Evolutionary conservation across 1,140 invertebrate species (phyloP), one percentile per base, ranked within the genome.

Genomic region (Batillaria attramentaria): DNA sequence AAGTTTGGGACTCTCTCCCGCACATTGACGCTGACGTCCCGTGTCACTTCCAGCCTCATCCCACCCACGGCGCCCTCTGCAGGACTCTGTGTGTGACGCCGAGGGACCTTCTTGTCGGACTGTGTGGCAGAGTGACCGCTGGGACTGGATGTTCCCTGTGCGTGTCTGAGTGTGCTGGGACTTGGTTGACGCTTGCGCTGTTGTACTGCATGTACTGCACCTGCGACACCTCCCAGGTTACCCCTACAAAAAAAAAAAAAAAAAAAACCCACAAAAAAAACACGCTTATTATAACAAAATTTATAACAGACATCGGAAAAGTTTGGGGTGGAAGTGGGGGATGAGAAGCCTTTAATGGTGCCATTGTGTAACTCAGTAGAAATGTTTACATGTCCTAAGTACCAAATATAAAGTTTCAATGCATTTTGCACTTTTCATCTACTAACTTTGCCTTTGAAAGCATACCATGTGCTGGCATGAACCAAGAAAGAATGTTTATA

Each of bases 81-180:
- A n/a, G 86, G 86, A 77, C 84, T 84, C 74, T 81, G 72, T 70
- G 83, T 84, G 50, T 83, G 54, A 72, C 84, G 85, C 10, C 24
- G 24, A 50, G 24, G 24, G 24, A 13, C 46, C 46, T 79, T 84
- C 57, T 84, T 84, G 68, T 82, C 33, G 43, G 72, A 46, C 75
- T 81, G 46, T 68, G 41, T 66, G 57, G 60, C 33, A 57, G 42
- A 69, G 37, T 18, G 43, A 3, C 39, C 35, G 18, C 20, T 16
- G 18, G 37, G n/a, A 2, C 41, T 10, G 0, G 68, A 5, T n/a
- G 68, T 42, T 6, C 37, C 33, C 24, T 16, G 3, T 24, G 68
- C 35, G n/a, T 39, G 39, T 6, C 68, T n/a, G 3, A 24, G 68
- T 5, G 42, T 70, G 39, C 39, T 39, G 41, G 41, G 43, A 0